Conservation (phyloP, 2,888 invertebrate species). For the Dynastes maya region DNA sequence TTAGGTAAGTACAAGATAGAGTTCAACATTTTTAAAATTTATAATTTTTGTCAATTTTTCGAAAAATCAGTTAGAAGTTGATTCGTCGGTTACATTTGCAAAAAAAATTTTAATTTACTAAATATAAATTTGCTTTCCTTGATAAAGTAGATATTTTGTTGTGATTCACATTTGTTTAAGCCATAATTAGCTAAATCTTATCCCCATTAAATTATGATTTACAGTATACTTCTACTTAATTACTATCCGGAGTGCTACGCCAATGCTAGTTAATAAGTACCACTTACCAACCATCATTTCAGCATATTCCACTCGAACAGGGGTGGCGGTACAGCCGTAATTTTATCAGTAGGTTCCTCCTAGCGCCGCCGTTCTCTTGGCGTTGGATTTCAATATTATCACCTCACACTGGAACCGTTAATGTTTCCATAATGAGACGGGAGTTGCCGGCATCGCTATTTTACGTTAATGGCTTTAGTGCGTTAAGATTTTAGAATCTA, state of each 20-base stretch:
- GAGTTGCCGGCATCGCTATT: slow-evolving; percentile 45
- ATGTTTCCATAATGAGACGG: slow-evolving; percentile 51
- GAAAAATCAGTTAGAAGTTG: too few species aligned
- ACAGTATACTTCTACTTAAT: not conserved
- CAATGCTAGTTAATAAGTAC: not conserved
- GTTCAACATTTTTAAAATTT: too few species aligned
- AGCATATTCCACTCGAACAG: slow-evolving; percentile 20
- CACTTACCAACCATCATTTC: slow-evolving; percentile 24
- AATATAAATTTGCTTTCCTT: too few species aligned
- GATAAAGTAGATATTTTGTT: not conserved
- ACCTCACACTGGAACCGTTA: slow-evolving; percentile 49
- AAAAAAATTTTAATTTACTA: too few species aligned
- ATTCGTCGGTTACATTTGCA: too few species aligned
- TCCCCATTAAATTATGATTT: not conserved
- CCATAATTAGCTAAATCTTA: not conserved
- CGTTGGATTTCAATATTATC: slow-evolving; percentile 51
- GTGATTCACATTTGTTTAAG: not conserved
- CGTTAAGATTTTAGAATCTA: slow-evolving; percentile 21
- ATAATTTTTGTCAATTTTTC: too few species aligned
- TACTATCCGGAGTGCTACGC: not conserved
- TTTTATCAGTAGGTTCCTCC: slow-evolving; percentile 14
- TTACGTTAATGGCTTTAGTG: slow-evolving; percentile 52
- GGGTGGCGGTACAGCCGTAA: slow-evolving; percentile 15
- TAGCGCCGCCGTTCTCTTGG: slow-evolving; percentile 15
- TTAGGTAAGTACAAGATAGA: too few species aligned